Base-by-base conservation (phyloP, 1,140 invertebrate species). In the Gryllus bimaculatus region DNA sequence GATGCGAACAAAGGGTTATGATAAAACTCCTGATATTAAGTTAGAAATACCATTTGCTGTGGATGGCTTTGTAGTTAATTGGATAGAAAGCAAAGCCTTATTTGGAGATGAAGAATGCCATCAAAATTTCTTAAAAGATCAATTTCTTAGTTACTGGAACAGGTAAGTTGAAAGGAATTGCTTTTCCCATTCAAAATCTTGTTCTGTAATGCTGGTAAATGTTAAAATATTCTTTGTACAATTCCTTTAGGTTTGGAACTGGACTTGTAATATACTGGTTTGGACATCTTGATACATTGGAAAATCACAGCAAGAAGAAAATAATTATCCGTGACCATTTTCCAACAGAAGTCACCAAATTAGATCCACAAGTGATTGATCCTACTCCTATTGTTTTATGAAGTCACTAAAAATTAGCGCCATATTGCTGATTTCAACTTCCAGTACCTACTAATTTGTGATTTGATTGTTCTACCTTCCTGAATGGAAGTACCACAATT, bases 241-340 rank as follows among this genome's bases (percentile, higher is more conserved):
- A 13, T 66, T 10, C 18, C 18, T 82, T 74, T 80, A 93, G 94
- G 83, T 98, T 97, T 90, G 97, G 97, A 7, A 91, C 95, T 18
- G 96, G 96, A 7, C 88, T 98, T 79, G 94, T 98, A 7, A 97
- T 98, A 82, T 98, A 98, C 85, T 98, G 96, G 96, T 96, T 97
- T 89, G 96, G 96, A 26, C 97, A 92, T 85, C 86, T 97, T 18
- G 93, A 96, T 80, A 91, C 90, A 73, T 85, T 95, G 21, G 84
- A 87, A 26, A 82, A 87, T 81, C 81, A 87, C 15, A 85, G 84
- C 18, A 91, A 93, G 78, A 93, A 92, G 83, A 89, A 89, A 78
- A 93, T 94, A 78, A 90, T 93, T 15, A 87, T 95, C 8, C 85
- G 89, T 78, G 88, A 91, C 81, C 85, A 90, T 84, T 88, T 93